Conservation (phyloP, 2,888 invertebrate species). For the Melinaea menophilus region DNA sequence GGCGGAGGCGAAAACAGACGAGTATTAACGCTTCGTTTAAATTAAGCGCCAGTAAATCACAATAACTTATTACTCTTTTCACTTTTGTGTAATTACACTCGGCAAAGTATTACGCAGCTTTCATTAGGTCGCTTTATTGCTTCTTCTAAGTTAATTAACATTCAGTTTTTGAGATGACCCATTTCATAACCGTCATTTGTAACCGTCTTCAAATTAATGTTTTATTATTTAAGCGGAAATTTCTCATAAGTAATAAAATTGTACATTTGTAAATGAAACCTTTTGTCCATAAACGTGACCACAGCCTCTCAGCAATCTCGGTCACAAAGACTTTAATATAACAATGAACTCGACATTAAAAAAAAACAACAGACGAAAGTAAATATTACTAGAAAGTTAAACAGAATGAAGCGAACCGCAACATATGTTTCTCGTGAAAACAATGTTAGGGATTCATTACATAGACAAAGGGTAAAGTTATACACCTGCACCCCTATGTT, state of each 20-base stretch:
- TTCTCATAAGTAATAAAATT: background rate
- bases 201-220: too few species aligned
- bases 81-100: constrained; percentile 12
- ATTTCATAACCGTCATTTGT: too few species aligned
- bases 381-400: constrained; percentile 32
- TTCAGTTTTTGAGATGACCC: constrained; percentile 13
- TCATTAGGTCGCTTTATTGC: constrained; percentile 22
- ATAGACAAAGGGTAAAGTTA: constrained; percentile 40
- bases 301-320: constrained; percentile 9
- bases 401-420: constrained; percentile 33
- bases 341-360: constrained; percentile 16
- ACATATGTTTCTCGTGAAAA: constrained; percentile 29
- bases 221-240: too few species aligned
- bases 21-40: constrained; percentile 11
- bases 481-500: constrained; percentile 26
- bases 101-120: constrained; percentile 13
- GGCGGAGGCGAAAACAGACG: constrained; percentile 3
- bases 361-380: constrained; percentile 18
- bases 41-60: constrained; percentile 18
- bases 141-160: constrained; percentile 21
- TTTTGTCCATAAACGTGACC: constrained; percentile 7
- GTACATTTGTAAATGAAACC: constrained; percentile 17
- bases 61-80: constrained; percentile 12
- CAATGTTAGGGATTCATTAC: constrained; percentile 40
- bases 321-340: constrained; percentile 24